A percentile compares a stretch with the other conserved stretches of the same genome.
Evolutionary conservation across 2,797 vertebrate species (phyloP).

Genomic region (Phataginus tricuspis): DNA sequence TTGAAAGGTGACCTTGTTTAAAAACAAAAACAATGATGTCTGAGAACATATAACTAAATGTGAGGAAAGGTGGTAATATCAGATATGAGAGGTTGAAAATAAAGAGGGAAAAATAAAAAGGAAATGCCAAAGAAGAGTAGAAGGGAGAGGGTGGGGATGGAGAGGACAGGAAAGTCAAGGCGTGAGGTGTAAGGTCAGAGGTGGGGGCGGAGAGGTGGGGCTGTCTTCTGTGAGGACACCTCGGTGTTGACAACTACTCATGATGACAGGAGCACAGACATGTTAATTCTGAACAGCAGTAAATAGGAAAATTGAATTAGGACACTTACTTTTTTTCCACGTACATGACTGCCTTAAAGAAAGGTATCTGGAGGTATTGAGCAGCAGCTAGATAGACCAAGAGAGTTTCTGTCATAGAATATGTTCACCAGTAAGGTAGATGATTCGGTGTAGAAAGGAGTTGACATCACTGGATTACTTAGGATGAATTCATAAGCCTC

Average conservation of each 20-base stretch:
- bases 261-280: background rate
- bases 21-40: background rate
- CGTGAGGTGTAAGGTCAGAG: fast-evolving
- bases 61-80: background rate
- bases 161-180: background rate
- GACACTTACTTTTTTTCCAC: background rate
- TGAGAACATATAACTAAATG: background rate
- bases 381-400: background rate
- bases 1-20: background rate
- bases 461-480: background rate
- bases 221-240: background rate
- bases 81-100: background rate
- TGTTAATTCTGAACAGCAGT: background rate
- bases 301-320: background rate
- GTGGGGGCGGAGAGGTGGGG: fast-evolving
- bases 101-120: background rate
- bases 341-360: background rate
- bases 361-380: background rate
- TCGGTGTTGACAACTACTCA: background rate
- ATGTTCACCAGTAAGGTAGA: background rate
- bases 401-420: background rate
- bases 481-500: background rate
- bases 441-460: background rate
- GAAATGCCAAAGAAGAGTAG: background rate
- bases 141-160: background rate